phyloP scores from a whole-genome alignment of 1,140 invertebrate genomes.

The Zaprionus nigranus region DNA sequence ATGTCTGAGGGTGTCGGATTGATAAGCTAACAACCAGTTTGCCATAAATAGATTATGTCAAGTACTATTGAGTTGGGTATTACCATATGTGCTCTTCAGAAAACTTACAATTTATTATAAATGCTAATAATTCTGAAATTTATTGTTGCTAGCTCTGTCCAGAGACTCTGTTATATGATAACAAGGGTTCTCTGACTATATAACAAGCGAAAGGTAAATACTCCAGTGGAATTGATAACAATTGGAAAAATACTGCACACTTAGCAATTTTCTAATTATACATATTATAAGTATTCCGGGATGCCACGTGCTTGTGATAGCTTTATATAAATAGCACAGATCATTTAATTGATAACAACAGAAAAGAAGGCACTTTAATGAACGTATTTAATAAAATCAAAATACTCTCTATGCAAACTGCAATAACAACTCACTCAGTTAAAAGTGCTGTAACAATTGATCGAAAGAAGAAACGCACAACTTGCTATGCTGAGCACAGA shows the following conservation, averaged over 20 bases:
- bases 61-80: neutral
- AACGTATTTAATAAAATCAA: neutral
- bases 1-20: neutral
- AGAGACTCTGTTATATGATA: neutral
- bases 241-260: slow-evolving; percentile 1
- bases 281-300: neutral
- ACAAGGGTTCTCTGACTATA: neutral
- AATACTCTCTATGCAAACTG: neutral
- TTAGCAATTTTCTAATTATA: neutral
- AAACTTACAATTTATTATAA: neutral
- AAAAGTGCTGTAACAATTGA: neutral
- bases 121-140: neutral
- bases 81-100: neutral
- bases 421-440: neutral
- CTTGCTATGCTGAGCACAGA: neutral
- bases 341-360: neutral
- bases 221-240: neutral
- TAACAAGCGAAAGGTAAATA: neutral
- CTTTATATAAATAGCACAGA: neutral
- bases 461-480: neutral
- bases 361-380: neutral
- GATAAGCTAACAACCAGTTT: neutral
- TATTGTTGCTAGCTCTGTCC: neutral
- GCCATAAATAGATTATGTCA: neutral
- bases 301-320: neutral